These are phyloP conservation scores for Cichladusa arquata DNA, from an alignment of 2,113 vertebrate species.

Conservation along the genomic window DNA sequence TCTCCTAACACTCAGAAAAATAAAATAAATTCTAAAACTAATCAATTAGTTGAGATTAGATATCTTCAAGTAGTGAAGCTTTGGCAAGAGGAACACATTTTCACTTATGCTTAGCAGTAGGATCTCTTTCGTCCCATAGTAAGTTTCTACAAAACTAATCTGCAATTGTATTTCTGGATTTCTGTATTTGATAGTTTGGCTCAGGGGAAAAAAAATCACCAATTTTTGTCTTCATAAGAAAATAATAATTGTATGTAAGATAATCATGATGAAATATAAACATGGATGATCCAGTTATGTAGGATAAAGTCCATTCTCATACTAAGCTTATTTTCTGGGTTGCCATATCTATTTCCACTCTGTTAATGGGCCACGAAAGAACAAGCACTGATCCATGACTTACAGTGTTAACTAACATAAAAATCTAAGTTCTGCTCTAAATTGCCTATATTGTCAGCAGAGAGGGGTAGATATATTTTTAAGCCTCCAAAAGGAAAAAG, in stretches of 20 bases:
- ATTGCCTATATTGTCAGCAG: background rate
- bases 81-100: background rate
- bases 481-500: background rate
- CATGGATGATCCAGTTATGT: background rate
- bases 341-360: accelerated
- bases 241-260: background rate
- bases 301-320: background rate
- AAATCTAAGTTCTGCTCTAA: background rate
- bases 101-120: background rate
- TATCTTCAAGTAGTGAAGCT: background rate
- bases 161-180: background rate
- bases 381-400: background rate
- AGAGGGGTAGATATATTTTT: background rate
- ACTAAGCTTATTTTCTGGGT: background rate
- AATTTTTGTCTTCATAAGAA: background rate
- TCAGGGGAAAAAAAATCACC: accelerated
- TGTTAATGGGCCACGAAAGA: background rate
- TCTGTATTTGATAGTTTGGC: background rate
- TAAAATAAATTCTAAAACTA: background rate
- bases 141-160: background rate
- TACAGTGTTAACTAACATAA: background rate
- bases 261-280: background rate
- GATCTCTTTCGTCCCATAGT: background rate
- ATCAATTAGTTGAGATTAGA: background rate
- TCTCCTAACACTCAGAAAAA: background rate